Evolutionary conservation across 1,140 invertebrate genomes (phyloP).

Genomic region (Drosophila insularis): DNA sequence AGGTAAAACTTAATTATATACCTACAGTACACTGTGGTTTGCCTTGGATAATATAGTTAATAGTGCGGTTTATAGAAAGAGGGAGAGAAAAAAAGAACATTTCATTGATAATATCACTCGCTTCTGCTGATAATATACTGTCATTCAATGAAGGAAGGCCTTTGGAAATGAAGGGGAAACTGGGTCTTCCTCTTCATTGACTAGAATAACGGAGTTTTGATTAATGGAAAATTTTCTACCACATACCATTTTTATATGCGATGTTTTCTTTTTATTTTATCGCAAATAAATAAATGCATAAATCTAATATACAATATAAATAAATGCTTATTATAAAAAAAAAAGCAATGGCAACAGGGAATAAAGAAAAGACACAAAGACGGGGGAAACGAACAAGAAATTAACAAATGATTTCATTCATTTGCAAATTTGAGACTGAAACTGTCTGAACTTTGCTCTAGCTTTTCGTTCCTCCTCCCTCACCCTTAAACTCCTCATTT

Average conservation of each 20-base stretch:
- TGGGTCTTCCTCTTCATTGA: too few species aligned
- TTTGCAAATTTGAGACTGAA: constrained; percentile 3
- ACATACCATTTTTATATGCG: too few species aligned
- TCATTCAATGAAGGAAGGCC: too few species aligned
- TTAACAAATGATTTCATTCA: constrained; percentile 6
- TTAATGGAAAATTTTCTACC: not conserved
- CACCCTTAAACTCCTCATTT: not conserved
- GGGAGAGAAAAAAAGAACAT: too few species aligned
- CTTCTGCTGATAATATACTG: too few species aligned
- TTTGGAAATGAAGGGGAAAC: too few species aligned
- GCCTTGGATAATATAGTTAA: too few species aligned
- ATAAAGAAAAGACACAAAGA: not conserved
- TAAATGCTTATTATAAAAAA: constrained; percentile 5
- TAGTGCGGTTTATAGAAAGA: too few species aligned
- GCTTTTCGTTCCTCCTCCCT: not conserved
- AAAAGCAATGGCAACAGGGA: not conserved
- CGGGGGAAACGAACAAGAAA: not conserved
- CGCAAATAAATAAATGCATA: not conserved
- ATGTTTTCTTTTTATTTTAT: too few species aligned
- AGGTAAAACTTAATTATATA: too few species aligned
- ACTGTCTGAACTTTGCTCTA: constrained; percentile 5
- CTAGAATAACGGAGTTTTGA: not conserved
- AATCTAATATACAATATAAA: not conserved
- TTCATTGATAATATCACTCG: too few species aligned
- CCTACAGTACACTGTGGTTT: too few species aligned